Base-by-base conservation (phyloP, 1,140 invertebrate species). In the Lucilia sericata region DNA sequence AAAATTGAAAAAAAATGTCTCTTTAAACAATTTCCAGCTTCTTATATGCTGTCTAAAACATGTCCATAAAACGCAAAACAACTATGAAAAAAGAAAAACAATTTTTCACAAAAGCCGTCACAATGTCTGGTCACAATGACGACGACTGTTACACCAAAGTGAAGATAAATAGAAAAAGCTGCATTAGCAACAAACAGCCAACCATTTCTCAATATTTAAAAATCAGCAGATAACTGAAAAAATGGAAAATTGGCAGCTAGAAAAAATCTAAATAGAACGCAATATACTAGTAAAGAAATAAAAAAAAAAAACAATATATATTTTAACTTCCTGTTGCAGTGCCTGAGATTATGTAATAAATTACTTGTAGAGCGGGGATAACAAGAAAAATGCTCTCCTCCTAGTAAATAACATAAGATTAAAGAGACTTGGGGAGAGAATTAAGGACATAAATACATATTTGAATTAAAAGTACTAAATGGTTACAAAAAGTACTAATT, bases 41-140 rank as follows among this genome's bases (percentile, higher is more conserved):
- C n/a, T 70, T 70, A 21, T 21, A 12, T 21, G 17, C 65, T 19
- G 65, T 70, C 9, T 21, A 21, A 60, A 70, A 25, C 19, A 25
- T 70, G 65, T 25, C 12, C 21, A 25, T 70, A 70, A 17, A 60
- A 30, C 25, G 55, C 55, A 17, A 60, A 7, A 60, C 12, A 60
- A n/a, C 25, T 30, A 30, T 3, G 7, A 9, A 21, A 3, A 70
- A 70, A 70, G 65, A 70, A 70, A 70, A 70, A 70, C 65, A 70
- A 70, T 21, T 70, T 70, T 70, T 70, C 65, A 70, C 65, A 70
- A 70, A 60, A 60, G n/a, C n/a, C 65, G 65, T 70, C 65, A 70
- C 65, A 19, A 70, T 21, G 65, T 70, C 65, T 70, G 65, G 65
- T 70, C 65, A 70, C 65, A 70, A 70, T 70, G 65, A 70, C 65